Evolutionary conservation across 2,888 invertebrate species (phyloP), one percentile per base, ranked within the genome.

Genomic region (Euclidia mi): DNA sequence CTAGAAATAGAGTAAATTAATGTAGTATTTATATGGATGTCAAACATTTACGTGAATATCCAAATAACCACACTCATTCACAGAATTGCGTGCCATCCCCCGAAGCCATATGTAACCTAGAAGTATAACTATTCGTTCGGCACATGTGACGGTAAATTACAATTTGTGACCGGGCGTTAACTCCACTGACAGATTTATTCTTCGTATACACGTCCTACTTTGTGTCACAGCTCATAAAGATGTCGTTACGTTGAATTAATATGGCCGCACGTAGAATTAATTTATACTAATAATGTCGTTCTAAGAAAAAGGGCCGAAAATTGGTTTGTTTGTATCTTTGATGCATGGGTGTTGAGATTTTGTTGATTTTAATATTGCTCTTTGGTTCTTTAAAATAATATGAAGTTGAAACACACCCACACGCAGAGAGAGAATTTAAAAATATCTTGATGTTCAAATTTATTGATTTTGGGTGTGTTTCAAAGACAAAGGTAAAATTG

Each of bases 171-270:
- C 87, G 82, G 83, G 87, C 85, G 90, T 89, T 87, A 85, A 87
- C 87, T 78, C 77, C 64, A 77, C 55, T 83, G 92, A 92, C 90
- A 92, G 91, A 92, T 92, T 92, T 92, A 92, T 91, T 83, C 83
- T 81, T 82, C 84, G 79, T 79, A 87, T 84, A 84, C 90, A 87
- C 88, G 88, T 89, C 88, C 90, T 87, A 87, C 85, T 91, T 88
- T 88, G 85, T 90, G 87, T 91, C 90, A 83, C 91, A 89, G 81
- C 88, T 89, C 92, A 89, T 92, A 92, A 92, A 92, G 81, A 91
- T 86, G 90, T 92, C 92, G 76, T 89, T 89, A 85, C 80, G 72
- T 85, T 81, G 84, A 88, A 91, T 91, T 90, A 88, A 90, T 90
- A 89, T 85, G 79, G 81, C 71, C 76, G 77, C 78, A 79, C 79